Evolutionary conservation across 2,888 invertebrate species (phyloP).

Genomic region (Cordilura impudica): DNA sequence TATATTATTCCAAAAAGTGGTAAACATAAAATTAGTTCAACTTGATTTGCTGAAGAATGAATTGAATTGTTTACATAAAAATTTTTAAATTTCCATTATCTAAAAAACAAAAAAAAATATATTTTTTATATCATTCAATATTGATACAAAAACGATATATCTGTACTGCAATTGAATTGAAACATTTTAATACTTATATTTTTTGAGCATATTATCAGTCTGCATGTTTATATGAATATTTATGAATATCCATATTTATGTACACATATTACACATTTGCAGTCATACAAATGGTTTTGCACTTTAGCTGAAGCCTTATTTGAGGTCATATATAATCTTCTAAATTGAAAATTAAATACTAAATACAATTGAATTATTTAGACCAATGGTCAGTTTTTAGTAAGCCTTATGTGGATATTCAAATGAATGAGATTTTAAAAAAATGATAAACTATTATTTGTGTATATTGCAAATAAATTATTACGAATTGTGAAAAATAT

Average conservation of each 20-base stretch:
- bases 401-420: slow-evolving; percentile 54
- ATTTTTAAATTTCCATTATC: too few species aligned
- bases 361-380: slow-evolving; percentile 60
- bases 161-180: too few species aligned
- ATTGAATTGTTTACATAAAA: too few species aligned
- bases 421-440: slow-evolving; percentile 40
- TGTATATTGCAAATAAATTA: not conserved
- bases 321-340: slow-evolving; percentile 55
- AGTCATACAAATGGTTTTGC: not conserved
- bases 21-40: too few species aligned
- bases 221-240: not conserved
- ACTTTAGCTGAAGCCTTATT: slow-evolving; percentile 39
- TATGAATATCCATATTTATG: not conserved
- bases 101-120: too few species aligned
- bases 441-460: slow-evolving; percentile 49
- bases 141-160: too few species aligned
- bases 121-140: too few species aligned
- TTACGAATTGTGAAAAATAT: not conserved
- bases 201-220: not conserved
- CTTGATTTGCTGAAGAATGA: too few species aligned
- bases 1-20: too few species aligned
- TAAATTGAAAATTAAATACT: slow-evolving; percentile 60
- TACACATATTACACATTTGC: slow-evolving; percentile 11
- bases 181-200: too few species aligned
- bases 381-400: slow-evolving; percentile 42